Base-by-base conservation (phyloP, 2,888 invertebrate genomes). In the Lagria hirta region DNA sequence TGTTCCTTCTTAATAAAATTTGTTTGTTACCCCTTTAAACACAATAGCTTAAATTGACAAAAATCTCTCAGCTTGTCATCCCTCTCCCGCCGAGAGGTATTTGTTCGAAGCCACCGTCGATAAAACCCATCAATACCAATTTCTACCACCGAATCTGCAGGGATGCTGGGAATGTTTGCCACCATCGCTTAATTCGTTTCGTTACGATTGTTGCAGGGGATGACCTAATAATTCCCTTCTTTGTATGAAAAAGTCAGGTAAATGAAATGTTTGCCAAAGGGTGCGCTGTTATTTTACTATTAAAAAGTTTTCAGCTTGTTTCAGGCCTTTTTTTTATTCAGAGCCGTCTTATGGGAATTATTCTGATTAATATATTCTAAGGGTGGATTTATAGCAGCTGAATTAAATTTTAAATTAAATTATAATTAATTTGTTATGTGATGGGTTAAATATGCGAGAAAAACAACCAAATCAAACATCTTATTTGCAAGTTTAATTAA, bases 241-340 rank as follows among this genome's bases (percentile, higher is more conserved):
- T 49, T 48, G 34, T 48, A 21, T 23, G 34, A 18, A 32, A 34
- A 40, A 32, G 50, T 50, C 62, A 64, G 64, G 64, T 65, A 62
- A 58, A n/a, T n/a, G 57, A 28, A 51, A 38, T 34, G 36, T 55
- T 47, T 10, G 12, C 28, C 30, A 58, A 58, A 59, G 64, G 64
- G 56, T 62, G 49, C 49, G 45, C 12, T 60, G 55, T 63, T 64
- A 63, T 61, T 62, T 60, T 55, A 52, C 61, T 63, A 64, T 64
- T 64, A 64, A 57, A 57, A 55, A 51, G 52, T 58, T 57, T 58
- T 62, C 47, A 46, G 37, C 32, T 23, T 53, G 58, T n/a, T n/a
- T n/a, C n/a, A n/a, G n/a, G n/a, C n/a, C n/a, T n/a, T n/a, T n/a
- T n/a, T n/a, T n/a, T n/a, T n/a, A n/a, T n/a, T n/a, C n/a, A n/a